Percentiles rank a stretch among this genome's conserved stretches.
phyloP scores from a whole-genome alignment of 2,797 vertebrate genomes.

The Hylomyscus alleni region DNA sequence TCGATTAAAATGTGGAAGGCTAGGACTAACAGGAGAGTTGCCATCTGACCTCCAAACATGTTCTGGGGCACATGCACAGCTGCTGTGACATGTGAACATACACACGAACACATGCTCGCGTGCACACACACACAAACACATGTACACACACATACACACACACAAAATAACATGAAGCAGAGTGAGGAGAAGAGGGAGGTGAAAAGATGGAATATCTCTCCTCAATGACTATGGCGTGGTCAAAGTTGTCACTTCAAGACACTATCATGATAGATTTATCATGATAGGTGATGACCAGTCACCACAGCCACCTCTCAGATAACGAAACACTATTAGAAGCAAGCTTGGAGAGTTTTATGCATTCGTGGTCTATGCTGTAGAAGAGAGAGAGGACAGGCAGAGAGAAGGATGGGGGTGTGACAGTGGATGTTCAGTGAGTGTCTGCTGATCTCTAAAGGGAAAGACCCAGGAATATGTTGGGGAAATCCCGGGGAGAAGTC shows the following conservation, averaged over 20 bases:
- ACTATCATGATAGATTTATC: not conserved
- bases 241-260: not conserved
- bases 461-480: not conserved
- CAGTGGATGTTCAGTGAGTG: not conserved
- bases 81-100: not conserved
- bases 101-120: not conserved
- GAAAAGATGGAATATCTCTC: not conserved
- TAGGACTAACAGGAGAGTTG: not conserved
- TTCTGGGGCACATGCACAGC: not conserved
- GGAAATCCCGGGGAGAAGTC: not conserved
- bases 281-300: not conserved
- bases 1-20: not conserved
- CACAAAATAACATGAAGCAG: not conserved
- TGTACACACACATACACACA: not conserved
- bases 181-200: not conserved
- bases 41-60: not conserved
- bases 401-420: not conserved
- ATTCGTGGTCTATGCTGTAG: not conserved
- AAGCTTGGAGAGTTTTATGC: not conserved
- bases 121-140: not conserved
- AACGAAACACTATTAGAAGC: not conserved
- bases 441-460: not conserved
- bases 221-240: not conserved
- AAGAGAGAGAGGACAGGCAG: rapidly evolving
- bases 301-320: not conserved